Evolutionary conservation across 2,888 invertebrate genomes (phyloP).

Genomic region (Brachypalpus laphriformis): DNA sequence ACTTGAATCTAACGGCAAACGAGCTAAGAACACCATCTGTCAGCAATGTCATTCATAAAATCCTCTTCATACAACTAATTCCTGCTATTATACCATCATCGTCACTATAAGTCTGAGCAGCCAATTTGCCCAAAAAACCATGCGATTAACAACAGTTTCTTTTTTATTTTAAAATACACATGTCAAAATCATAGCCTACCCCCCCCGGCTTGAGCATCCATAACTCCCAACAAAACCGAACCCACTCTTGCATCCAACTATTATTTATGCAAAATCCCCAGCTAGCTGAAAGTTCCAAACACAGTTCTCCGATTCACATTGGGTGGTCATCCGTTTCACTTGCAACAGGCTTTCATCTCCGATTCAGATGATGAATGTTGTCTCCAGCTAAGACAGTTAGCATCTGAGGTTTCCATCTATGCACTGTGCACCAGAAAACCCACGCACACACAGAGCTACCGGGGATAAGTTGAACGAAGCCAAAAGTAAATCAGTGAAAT

Average conservation of each 20-base stretch:
- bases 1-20: too few relatives aligned
- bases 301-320: slow-evolving; percentile 43
- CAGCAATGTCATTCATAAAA: too few relatives aligned
- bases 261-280: slow-evolving; percentile 54
- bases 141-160: not conserved
- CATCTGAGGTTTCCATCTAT: slow-evolving; percentile 67
- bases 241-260: slow-evolving; percentile 24
- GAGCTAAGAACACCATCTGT: too few relatives aligned
- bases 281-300: slow-evolving; percentile 44
- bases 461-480: slow-evolving; percentile 37
- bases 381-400: slow-evolving; percentile 32
- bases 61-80: too few relatives aligned
- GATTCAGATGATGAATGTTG: slow-evolving; percentile 69
- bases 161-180: slow-evolving; percentile 31
- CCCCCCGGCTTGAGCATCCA: slow-evolving; percentile 32
- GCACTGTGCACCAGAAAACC: slow-evolving; percentile 55
- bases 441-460: slow-evolving; percentile 51
- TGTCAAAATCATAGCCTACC: slow-evolving; percentile 15
- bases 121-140: not conserved
- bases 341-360: slow-evolving; percentile 66
- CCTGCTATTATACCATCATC: too few relatives aligned
- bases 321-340: slow-evolving; percentile 70
- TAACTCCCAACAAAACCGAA: slow-evolving; percentile 30
- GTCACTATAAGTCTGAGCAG: not conserved
- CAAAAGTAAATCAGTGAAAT: slow-evolving; percentile 66